phyloP scores from a whole-genome alignment of 2,113 vertebrate genomes.

The Donacobius atricapilla region DNA sequence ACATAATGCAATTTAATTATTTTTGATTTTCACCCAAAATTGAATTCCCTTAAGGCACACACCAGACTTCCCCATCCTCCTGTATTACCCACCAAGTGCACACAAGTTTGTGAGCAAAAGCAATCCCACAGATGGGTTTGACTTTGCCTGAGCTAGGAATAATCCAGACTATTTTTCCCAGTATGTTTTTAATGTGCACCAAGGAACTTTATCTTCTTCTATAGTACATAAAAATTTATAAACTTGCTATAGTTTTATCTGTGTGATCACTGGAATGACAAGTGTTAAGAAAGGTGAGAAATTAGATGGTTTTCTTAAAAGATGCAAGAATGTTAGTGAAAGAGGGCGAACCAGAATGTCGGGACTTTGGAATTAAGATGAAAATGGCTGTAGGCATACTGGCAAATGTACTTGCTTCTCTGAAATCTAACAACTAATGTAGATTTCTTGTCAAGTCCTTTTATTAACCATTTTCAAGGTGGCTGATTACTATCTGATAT shows the following conservation, averaged over 20 bases:
- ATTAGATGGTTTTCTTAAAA: background rate
- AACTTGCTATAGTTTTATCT: background rate
- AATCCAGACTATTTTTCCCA: background rate
- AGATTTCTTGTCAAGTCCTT: background rate
- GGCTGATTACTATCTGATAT: background rate
- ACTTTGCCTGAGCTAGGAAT: background rate
- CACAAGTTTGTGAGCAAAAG: background rate
- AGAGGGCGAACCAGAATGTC: background rate
- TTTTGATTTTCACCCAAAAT: background rate
- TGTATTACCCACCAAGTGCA: background rate
- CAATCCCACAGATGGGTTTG: background rate
- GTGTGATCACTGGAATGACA: background rate
- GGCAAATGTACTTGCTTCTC: background rate
- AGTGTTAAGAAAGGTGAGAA: background rate
- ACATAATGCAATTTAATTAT: background rate
- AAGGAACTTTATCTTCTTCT: background rate
- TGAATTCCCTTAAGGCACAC: background rate
- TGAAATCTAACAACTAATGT: background rate
- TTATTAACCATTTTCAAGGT: constrained; percentile 3
- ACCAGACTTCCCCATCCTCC: background rate
- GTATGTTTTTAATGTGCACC: background rate
- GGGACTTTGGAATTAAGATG: background rate
- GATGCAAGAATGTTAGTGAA: background rate
- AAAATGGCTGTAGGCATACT: background rate
- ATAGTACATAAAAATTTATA: background rate